phyloP scores from a whole-genome alignment of 1,140 invertebrate species.

The Planococcus citri region DNA sequence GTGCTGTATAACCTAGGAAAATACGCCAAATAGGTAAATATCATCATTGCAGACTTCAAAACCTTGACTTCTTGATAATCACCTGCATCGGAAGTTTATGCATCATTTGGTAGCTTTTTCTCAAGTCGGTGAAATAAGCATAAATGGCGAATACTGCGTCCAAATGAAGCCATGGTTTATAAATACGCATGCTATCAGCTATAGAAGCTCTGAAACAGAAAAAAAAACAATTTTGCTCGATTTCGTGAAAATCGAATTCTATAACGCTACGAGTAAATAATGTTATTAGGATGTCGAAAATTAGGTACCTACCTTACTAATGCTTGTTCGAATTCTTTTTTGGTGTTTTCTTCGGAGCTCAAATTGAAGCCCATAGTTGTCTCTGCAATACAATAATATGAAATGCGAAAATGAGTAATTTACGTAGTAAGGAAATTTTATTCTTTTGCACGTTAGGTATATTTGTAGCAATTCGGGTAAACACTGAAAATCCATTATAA shows the following conservation, averaged over 20 bases:
- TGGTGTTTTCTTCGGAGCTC: conserved; percentile 51
- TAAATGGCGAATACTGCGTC: conserved; percentile 25
- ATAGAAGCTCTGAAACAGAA: conserved; percentile 23
- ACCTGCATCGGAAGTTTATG: conserved; percentile 28
- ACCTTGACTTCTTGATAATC: not conserved
- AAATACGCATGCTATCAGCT: conserved; percentile 25
- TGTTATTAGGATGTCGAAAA: too few species aligned
- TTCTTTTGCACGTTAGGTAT: too few species aligned
- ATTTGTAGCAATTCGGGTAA: too few species aligned
- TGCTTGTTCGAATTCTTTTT: conserved; percentile 31
- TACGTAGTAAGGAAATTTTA: too few species aligned
- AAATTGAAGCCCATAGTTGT: conserved; percentile 71
- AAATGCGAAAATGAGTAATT: too few species aligned
- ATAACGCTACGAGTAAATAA: too few species aligned
- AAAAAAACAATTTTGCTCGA: not conserved
- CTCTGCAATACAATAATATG: conserved; percentile 40
- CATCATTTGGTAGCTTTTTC: conserved; percentile 26
- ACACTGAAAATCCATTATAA: too few species aligned
- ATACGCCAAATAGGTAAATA: not conserved
- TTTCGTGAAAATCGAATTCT: too few species aligned
- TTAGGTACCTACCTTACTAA: conserved; percentile 28
- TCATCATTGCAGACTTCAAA: too few species aligned
- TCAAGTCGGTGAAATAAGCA: conserved; percentile 25
- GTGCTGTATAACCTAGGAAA: conserved; percentile 5
- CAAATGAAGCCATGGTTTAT: conserved; percentile 27